Evolutionary conservation across 2,113 vertebrate species (phyloP).

Genomic region (Hiodon alosoides): DNA sequence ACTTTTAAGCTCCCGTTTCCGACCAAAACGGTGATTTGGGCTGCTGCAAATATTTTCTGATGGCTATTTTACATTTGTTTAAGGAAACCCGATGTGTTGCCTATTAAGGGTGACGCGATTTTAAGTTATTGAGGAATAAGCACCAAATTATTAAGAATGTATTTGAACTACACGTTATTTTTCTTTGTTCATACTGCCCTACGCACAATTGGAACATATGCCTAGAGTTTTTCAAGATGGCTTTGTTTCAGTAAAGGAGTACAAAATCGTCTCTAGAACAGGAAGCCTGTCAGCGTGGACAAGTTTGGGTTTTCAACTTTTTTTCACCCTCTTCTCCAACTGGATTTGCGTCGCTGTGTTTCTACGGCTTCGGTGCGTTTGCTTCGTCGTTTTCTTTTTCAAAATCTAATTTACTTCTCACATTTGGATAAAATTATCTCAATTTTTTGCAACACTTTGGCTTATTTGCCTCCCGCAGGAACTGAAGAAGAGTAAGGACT

Average conservation of each 20-base stretch:
- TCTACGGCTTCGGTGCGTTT: conserved; percentile 32
- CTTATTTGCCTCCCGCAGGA: conserved; percentile 7
- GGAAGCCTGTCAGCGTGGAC: conserved; percentile 24
- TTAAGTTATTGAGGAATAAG: background rate
- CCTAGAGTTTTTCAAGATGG: conserved; percentile 2
- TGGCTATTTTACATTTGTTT: background rate
- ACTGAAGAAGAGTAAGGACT: conserved; percentile 11
- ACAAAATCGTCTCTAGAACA: conserved; percentile 18
- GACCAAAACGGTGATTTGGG: conserved; percentile 22
- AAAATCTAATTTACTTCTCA: conserved; percentile 10
- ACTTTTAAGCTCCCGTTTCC: conserved; percentile 29
- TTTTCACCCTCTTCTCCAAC: conserved; percentile 22
- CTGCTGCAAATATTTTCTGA: conserved; percentile 8
- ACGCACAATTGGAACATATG: background rate
- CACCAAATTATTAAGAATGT: background rate
- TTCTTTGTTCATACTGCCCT: background rate
- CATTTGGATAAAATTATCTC: conserved; percentile 13
- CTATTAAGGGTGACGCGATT: too few species aligned
- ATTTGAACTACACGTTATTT: background rate
- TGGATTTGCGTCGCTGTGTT: conserved; percentile 32
- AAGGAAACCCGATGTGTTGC: background rate
- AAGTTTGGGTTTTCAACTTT: conserved; percentile 40
- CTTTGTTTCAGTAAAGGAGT: conserved; percentile 18
- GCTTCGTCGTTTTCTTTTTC: conserved; percentile 7
- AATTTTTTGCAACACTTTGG: background rate